Conservation (phyloP, 1,140 invertebrate genomes). For the Cyclina sinensis region DNA sequence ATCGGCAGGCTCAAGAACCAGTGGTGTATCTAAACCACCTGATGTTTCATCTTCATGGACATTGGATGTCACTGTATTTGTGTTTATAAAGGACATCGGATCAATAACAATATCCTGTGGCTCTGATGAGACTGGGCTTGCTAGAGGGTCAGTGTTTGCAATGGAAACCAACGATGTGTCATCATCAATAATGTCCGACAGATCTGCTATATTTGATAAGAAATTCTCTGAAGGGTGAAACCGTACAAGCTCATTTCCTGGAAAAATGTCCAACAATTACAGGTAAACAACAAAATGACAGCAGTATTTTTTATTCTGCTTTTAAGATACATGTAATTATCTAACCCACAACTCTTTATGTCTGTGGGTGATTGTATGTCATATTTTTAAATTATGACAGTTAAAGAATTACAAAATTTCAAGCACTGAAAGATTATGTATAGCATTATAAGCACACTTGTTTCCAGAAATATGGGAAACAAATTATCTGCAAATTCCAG, state of each 20-base stretch:
- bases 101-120: background rate
- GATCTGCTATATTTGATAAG: conserved; percentile 18
- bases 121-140: background rate
- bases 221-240: conserved; percentile 52
- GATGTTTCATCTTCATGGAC: background rate
- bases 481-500: too few relatives aligned
- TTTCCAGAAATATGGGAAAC: too few relatives aligned
- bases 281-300: too few relatives aligned
- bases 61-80: background rate
- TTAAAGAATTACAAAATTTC: too few relatives aligned
- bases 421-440: too few relatives aligned
- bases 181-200: conserved; percentile 47
- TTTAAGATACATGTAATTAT: background rate
- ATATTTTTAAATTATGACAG: too few relatives aligned
- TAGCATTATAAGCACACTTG: too few relatives aligned
- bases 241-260: conserved; percentile 66
- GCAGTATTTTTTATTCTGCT: too few relatives aligned
- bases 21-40: conserved; percentile 3
- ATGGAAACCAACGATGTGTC: background rate
- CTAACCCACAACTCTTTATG: too few relatives aligned
- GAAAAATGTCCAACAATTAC: too few relatives aligned
- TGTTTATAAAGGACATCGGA: conserved; percentile 57
- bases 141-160: background rate
- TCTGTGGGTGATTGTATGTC: too few relatives aligned
- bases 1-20: background rate